Evolutionary conservation across 2,888 invertebrate genomes (phyloP), one percentile per base, ranked within the genome.

Genomic region (Drosophila helvetica): DNA sequence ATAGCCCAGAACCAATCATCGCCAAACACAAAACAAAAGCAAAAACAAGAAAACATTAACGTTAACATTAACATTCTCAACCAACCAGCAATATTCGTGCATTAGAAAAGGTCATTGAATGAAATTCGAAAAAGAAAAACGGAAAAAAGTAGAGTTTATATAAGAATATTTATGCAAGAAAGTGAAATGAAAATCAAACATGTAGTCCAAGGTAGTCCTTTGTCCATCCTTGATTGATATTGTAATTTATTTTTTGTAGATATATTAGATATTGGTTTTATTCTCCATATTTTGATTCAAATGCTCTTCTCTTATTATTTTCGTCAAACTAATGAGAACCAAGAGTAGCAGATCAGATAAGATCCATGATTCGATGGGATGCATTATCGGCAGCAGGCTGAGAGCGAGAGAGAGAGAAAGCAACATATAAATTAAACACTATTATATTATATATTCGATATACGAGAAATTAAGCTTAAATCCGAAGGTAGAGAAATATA

Each of bases 171-270:
- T n/a, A n/a, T n/a, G n/a, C n/a, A n/a, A n/a, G n/a, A n/a, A n/a
- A n/a, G n/a, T n/a, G n/a, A 61, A 27, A 50, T 45, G 15, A 18
- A 42, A 27, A 55, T 15, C 7, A 48, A 22, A 42, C 22, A 47
- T 38, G 15, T 38, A 38, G 38, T 38, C 38, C 7, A 38, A 61
- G 46, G 53, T 63, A 27, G 27, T 27, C 27, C 55, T 63, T 33
- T 15, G 43, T 38, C 43, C 52, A 25, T 46, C 42, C 33, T 68
- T 61, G 48, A 68, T 76, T 80, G 68, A 74, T 78, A 83, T 75
- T 80, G 78, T 76, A 83, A 80, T 79, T 80, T 77, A 85, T 78
- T 84, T 77, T 78, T 77, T 61, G 67, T 71, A 75, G 59, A n/a
- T n/a, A n/a, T 61, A 62, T 64, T 61, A 60, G 43, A 58, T 54